Base-by-base conservation (phyloP, 2,888 invertebrate genomes). In the Endotricha flammealis region DNA sequence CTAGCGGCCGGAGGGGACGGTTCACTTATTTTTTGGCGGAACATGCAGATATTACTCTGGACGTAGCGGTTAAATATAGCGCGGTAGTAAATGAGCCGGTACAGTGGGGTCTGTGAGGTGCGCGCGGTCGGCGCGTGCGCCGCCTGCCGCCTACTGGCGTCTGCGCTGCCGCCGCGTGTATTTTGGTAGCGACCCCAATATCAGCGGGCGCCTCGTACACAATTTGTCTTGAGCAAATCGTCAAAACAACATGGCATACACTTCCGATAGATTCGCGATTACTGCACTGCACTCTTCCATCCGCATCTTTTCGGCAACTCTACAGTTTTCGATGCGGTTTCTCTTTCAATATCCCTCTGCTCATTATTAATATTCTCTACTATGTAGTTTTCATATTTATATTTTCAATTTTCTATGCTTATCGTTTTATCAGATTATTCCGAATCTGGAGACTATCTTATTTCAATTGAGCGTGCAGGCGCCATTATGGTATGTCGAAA, bases 121-220 rank as follows among this genome's bases (percentile, higher is more conserved):
- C 70, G 83, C 75, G 79, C 80, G 76, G 75, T 75, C 68, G 78
- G 83, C 75, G 75, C 74, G 67, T 62, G 72, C 83, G 83, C 81
- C 82, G 81, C 74, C 74, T 67, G 69, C 69, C 80, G 75, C 78
- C 77, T 81, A 82, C 85, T 83, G 82, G 69, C 77, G 78, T 64
- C 72, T 67, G 73, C 61, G 64, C 62, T 53, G 64, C 58, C 62
- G 67, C 71, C 75, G 70, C 65, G 75, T 78, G 79, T 85, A 85
- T 86, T 86, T 86, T 75, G 63, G 86, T 81, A 77, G 69, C 83
- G 86, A 81, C 86, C 86, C 78, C 85, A 81, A 82, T 85, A 67
- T 64, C 49, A 76, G 53, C 74, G 70, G 62, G 59, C 79, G 81
- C 71, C 72, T 76, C 68, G 80, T 82, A 76, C 73, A 79, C 82